Conservation (phyloP, 2,888 invertebrate species). For the Dendrolimus houi region DNA sequence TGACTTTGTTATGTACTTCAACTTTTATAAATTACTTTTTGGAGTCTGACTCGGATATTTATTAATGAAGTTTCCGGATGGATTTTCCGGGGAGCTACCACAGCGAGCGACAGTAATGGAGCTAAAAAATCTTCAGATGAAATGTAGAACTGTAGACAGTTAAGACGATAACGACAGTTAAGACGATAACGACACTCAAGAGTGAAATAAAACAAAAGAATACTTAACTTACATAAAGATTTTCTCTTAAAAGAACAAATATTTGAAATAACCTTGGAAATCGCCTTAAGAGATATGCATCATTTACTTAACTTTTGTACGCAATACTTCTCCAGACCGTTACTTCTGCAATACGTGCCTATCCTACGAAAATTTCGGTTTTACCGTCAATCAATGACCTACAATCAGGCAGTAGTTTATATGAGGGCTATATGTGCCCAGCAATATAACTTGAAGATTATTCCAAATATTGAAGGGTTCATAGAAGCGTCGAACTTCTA, state of each 20-base stretch:
- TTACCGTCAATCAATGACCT: too few species aligned
- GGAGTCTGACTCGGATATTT: conserved; percentile 32
- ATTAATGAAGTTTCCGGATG: conserved; percentile 40
- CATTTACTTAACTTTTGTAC: too few species aligned
- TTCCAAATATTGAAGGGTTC: too few species aligned
- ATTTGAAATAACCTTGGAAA: too few species aligned
- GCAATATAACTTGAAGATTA: too few species aligned
- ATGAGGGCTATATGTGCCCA: too few species aligned
- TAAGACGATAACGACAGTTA: conserved; percentile 28
- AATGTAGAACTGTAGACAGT: conserved; percentile 26
- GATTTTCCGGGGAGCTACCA: conserved; percentile 29
- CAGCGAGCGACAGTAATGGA: conserved; percentile 41
- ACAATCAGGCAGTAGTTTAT: too few species aligned
- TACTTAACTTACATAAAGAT: conserved; percentile 22
- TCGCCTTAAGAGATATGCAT: too few species aligned
- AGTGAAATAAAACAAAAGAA: conserved; percentile 29
- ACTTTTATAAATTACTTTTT: conserved; percentile 26
- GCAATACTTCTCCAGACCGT: too few species aligned
- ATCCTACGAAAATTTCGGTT: too few species aligned
- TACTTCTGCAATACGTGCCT: too few species aligned
- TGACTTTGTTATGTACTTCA: conserved; percentile 16
- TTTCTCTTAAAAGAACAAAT: background rate
- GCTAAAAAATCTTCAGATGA: conserved; percentile 41
- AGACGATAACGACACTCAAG: conserved; percentile 32
- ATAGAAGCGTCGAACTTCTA: too few species aligned